phyloP scores from a whole-genome alignment of 2,113 vertebrate genomes.

The Mus spicilegus region DNA sequence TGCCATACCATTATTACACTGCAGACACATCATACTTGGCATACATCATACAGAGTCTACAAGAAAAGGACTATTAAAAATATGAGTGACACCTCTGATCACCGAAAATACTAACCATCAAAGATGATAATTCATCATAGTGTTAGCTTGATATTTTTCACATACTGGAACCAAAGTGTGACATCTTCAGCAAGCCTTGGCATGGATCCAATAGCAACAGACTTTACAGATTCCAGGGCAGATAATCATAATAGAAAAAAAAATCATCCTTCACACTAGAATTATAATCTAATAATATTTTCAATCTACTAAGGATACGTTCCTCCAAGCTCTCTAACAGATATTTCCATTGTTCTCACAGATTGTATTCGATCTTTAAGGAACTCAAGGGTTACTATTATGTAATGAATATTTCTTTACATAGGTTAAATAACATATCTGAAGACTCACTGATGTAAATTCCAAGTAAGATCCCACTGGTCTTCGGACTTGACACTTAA shows the following conservation, averaged over 20 bases:
- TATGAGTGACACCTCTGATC: too few species aligned
- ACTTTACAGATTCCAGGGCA: not conserved
- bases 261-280: not conserved
- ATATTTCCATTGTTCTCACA: not conserved
- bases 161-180: not conserved
- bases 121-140: not conserved
- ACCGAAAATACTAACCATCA: not conserved
- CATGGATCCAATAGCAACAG: not conserved
- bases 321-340: not conserved
- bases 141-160: too few species aligned
- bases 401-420: not conserved
- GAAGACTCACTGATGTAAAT: not conserved
- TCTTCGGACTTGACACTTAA: not conserved
- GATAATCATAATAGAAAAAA: not conserved
- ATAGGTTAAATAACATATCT: not conserved
- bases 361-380: not conserved
- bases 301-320: not conserved
- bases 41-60: too few species aligned
- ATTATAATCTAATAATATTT: not conserved
- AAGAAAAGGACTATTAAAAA: not conserved
- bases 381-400: not conserved
- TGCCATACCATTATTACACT: not conserved
- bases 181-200: not conserved
- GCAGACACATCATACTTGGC: not conserved
- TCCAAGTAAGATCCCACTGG: not conserved